A percentile compares a stretch with the other conserved stretches of the same genome.
Evolutionary conservation across 1,140 invertebrate genomes (phyloP).

Genomic region (Agrypnia vestita): DNA sequence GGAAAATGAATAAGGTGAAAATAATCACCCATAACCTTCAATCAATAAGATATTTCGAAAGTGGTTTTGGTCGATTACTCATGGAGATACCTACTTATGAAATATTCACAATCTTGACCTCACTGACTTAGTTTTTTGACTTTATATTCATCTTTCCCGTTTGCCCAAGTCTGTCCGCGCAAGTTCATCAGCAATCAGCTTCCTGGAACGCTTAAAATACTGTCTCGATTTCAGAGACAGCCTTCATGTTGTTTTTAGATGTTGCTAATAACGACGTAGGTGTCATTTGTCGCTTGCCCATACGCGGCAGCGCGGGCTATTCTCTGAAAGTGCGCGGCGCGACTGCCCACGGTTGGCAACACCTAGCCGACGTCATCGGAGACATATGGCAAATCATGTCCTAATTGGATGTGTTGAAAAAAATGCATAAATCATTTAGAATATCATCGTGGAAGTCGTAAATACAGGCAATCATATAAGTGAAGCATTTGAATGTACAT

Average conservation of each 20-base stretch:
- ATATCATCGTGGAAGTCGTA: neutral
- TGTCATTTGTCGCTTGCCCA: constrained; percentile 13
- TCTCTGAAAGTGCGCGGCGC: neutral
- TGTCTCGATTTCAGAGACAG: neutral
- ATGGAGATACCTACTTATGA: no score
- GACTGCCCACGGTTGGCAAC: constrained; percentile 1
- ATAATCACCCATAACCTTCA: no score
- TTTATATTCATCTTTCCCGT: constrained; percentile 14
- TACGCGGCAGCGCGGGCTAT: constrained; percentile 23
- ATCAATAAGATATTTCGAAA: no score
- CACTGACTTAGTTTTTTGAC: neutral
- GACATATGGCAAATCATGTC: constrained; percentile 22
- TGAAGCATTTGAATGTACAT: no score
- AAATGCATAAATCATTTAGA: constrained; percentile 25
- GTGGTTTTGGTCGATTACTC: no score
- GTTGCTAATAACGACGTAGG: constrained; percentile 10
- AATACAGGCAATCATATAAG: neutral
- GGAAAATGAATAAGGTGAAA: no score
- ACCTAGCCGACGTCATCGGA: neutral
- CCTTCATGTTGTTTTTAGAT: neutral
- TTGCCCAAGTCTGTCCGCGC: constrained; percentile 30
- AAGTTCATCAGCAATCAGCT: neutral
- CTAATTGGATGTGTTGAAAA: constrained; percentile 32
- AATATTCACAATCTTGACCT: neutral
- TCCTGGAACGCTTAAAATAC: neutral